phyloP scores from a whole-genome alignment of 2,888 invertebrate species.

The Apodemia zela region DNA sequence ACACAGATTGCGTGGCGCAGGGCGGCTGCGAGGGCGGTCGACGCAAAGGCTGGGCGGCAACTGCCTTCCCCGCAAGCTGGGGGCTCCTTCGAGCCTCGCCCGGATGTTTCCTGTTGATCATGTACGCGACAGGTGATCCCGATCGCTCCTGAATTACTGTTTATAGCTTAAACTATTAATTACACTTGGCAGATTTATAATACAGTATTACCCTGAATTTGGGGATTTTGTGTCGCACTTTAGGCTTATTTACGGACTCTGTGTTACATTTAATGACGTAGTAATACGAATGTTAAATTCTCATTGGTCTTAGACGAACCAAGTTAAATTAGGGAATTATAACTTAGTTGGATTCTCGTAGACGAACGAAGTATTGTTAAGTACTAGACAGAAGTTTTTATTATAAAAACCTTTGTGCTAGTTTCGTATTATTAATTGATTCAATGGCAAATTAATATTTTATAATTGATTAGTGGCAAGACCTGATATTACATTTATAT shows the following conservation, averaged over 20 bases:
- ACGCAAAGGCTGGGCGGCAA: slow-evolving; percentile 72
- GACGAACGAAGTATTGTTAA: too few species aligned
- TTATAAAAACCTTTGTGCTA: too few species aligned
- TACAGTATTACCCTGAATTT: neutral
- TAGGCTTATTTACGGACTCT: neutral
- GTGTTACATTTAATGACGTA: neutral
- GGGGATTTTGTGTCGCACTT: neutral
- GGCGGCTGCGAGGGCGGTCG: slow-evolving; percentile 42
- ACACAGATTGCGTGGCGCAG: slow-evolving; percentile 40
- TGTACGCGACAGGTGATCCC: slow-evolving; percentile 73
- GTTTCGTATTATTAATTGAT: too few species aligned
- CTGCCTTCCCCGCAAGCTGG: slow-evolving; percentile 55
- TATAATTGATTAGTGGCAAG: too few species aligned
- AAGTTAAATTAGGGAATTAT: too few species aligned
- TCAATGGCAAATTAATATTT: too few species aligned
- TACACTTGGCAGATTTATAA: slow-evolving; percentile 11
- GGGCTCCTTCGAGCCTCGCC: slow-evolving; percentile 60
- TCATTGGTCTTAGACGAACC: neutral
- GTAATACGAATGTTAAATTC: neutral
- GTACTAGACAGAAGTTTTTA: too few species aligned
- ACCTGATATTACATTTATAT: too few species aligned
- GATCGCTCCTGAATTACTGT: slow-evolving; percentile 31
- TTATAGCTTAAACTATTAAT: slow-evolving; percentile 26
- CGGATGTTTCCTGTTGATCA: slow-evolving; percentile 72
- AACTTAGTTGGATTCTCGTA: too few species aligned